A percentile compares a stretch with the other conserved stretches of the same genome.
Conservation (phyloP, 2,888 invertebrate species). For the Tromatobia lineatoria region DNA sequence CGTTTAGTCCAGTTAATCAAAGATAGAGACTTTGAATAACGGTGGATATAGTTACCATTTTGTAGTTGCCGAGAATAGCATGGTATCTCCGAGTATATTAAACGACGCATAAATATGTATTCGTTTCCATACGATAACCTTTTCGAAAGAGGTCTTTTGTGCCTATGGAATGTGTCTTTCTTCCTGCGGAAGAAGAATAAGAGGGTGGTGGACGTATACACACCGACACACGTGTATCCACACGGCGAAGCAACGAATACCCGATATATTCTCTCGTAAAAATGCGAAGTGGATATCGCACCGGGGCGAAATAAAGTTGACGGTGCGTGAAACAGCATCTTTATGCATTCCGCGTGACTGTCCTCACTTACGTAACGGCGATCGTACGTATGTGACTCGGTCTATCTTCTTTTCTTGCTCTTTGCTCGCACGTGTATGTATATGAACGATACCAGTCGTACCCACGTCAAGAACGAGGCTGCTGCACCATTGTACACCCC, state of each 20-base stretch:
- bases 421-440: background rate
- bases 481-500: background rate
- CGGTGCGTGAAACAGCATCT: conserved; percentile 68
- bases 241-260: conserved; percentile 22
- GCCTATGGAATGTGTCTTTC: conserved; percentile 26
- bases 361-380: conserved; percentile 65
- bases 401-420: conserved; percentile 26
- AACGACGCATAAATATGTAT: conserved; percentile 22
- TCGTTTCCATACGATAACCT: conserved; percentile 14
- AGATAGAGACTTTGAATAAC: too few species aligned
- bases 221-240: conserved; percentile 20
- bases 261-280: conserved; percentile 61
- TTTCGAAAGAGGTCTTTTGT: conserved; percentile 30
- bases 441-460: conserved; percentile 27
- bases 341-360: conserved; percentile 69
- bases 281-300: conserved; percentile 56
- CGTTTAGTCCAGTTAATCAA: too few species aligned
- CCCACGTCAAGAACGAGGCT: conserved; percentile 31
- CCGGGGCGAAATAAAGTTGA: conserved; percentile 65
- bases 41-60: too few species aligned
- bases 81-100: background rate
- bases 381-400: conserved; percentile 44
- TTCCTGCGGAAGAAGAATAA: conserved; percentile 14
- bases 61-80: too few species aligned
- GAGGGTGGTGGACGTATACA: conserved; percentile 13